phyloP scores from a whole-genome alignment of 2,888 invertebrate genomes.

The Caenorhabditis sinica region DNA sequence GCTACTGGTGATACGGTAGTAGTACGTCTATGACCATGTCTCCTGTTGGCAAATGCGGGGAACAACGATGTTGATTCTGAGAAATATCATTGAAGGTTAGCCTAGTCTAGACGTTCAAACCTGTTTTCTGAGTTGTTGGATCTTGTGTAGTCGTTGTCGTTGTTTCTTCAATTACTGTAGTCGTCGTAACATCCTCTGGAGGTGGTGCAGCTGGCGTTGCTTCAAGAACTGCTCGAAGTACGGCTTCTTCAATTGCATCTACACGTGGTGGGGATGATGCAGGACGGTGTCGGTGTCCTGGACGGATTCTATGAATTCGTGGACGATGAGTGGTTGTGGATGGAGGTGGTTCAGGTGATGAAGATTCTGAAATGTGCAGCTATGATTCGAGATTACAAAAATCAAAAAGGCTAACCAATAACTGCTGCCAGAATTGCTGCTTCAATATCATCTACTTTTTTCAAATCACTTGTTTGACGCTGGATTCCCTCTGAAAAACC shows the following conservation, averaged over 20 bases:
- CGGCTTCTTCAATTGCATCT: slow-evolving; percentile 58
- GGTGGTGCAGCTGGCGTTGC: slow-evolving; percentile 7
- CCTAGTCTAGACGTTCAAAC: background rate
- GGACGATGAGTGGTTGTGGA: slow-evolving; percentile 41
- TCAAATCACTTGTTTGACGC: slow-evolving; percentile 4
- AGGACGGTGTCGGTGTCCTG: slow-evolving; percentile 29
- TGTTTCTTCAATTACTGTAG: background rate
- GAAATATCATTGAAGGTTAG: background rate
- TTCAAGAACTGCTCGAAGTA: slow-evolving; percentile 51
- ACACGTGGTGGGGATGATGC: slow-evolving; percentile 24
- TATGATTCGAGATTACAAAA: background rate
- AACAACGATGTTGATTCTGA: slow-evolving; percentile 50
- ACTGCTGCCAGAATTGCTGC: slow-evolving; percentile 52
- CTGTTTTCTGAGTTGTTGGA: slow-evolving; percentile 15
- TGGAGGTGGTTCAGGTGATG: slow-evolving; percentile 25
- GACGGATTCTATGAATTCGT: slow-evolving; percentile 40
- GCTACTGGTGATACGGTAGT: slow-evolving; percentile 19
- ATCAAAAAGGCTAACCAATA: slow-evolving; percentile 9
- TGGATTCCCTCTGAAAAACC: slow-evolving; percentile 23
- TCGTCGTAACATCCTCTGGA: slow-evolving; percentile 19
- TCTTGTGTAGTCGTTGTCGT: slow-evolving; percentile 3
- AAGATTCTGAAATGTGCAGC: slow-evolving; percentile 26
- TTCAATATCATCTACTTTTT: slow-evolving; percentile 60
- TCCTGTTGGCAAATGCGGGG: slow-evolving; percentile 55
- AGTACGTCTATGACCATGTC: slow-evolving; percentile 43